Conservation (phyloP, 2,113 vertebrate species). For the Gyps fulvus region DNA sequence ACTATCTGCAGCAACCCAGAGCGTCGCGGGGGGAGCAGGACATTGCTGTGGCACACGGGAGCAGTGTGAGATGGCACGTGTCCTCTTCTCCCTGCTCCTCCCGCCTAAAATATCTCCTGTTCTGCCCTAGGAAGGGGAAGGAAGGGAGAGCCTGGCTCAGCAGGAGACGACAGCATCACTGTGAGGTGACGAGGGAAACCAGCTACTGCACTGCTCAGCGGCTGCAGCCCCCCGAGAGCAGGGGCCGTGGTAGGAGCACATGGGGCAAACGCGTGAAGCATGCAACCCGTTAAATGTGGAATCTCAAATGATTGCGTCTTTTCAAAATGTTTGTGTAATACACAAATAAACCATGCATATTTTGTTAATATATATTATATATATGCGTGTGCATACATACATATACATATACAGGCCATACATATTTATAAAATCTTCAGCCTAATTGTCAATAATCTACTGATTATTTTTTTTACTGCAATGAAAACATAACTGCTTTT, state of each 20-base stretch:
- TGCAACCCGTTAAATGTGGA: background rate
- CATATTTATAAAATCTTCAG: background rate
- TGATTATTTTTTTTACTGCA: background rate
- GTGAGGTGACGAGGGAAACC: fast-evolving
- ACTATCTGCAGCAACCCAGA: background rate
- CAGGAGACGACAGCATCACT: fast-evolving
- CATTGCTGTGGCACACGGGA: fast-evolving
- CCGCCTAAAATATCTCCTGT: background rate
- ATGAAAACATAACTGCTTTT: background rate
- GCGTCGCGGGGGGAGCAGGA: fast-evolving
- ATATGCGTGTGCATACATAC: background rate
- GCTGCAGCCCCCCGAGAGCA: background rate
- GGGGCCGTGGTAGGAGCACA: background rate
- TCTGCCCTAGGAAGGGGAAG: background rate
- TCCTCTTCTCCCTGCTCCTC: background rate
- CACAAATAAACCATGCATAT: background rate
- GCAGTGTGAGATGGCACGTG: background rate
- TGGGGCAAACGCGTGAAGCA: fast-evolving
- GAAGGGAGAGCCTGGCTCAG: background rate
- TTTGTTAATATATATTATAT: background rate
- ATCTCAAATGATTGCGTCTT: background rate
- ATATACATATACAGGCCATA: background rate
- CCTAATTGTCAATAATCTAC: background rate
- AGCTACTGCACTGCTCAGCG: fast-evolving
- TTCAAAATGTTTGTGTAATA: no score